Evolutionary conservation across 2,113 vertebrate genomes (phyloP).

Genomic region (Oriolus oriolus): DNA sequence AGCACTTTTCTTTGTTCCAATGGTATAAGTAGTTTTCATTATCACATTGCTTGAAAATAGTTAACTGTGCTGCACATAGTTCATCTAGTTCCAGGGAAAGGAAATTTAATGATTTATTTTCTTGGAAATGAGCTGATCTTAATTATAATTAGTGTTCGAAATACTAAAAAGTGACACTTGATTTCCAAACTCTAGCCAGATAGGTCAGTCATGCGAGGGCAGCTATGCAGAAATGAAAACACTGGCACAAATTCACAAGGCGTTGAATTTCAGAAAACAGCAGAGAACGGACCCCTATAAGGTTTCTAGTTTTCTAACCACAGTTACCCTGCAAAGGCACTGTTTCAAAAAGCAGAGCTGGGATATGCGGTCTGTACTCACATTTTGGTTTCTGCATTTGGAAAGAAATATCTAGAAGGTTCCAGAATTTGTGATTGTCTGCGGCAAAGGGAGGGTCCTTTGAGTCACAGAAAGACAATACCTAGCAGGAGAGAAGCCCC

Average conservation of each 20-base stretch:
- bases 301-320: neutral
- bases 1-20: neutral
- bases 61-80: neutral
- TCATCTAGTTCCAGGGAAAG: neutral
- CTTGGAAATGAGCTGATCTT: constrained; percentile 17
- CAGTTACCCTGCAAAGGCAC: neutral
- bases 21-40: neutral
- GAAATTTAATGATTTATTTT: neutral
- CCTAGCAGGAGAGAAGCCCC: neutral
- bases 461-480: neutral
- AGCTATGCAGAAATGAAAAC: constrained; percentile 45
- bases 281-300: neutral
- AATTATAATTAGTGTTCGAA: neutral
- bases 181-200: neutral
- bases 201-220: neutral
- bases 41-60: neutral
- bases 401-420: neutral
- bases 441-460: accelerated
- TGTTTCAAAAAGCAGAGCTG: neutral
- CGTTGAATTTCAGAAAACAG: constrained; percentile 29
- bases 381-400: neutral
- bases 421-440: neutral
- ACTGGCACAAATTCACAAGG: constrained; percentile 28
- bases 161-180: neutral
- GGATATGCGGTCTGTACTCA: neutral